Base-by-base conservation (phyloP, 2,113 vertebrate genomes). In the Thomomys bottae region DNA sequence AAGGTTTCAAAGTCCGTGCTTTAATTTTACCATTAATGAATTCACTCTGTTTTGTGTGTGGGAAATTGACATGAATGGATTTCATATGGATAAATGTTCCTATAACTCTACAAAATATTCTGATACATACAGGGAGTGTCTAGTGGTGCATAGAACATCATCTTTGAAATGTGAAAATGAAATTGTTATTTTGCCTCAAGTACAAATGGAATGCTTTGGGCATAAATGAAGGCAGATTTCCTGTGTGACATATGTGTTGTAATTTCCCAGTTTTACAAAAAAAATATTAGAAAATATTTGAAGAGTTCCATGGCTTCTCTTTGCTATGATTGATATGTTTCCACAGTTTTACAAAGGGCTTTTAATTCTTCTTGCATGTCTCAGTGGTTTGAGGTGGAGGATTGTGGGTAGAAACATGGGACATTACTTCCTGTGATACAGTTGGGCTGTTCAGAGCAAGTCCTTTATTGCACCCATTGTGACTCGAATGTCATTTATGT, bases 401-500 rank as follows among this genome's bases (percentile, higher is more conserved):
- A 20, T 3, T 67, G 21, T 70, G 20, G 9, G 0, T 59, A 2
- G 5, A 67, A 45, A 28, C 32, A 28, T n/a, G 17, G 67, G 14
- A 15, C 18, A 34, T 81, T 78, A 49, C 34, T 87, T 87, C 11
- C 49, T 63, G 12, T 84, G 40, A 67, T 61, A 28, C 8, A 63
- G 17, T 71, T 90, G 34, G 40, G 79, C 28, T 72, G n/a, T n/a
- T 6, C 63, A 40, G 12, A 89, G 40, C 42, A 49, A 71, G 38
- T 71, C 15, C 28, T 75, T 36, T 45, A n/a, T 84, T 84, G 32
- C 20, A 79, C 15, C 32, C 71, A n/a, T 38, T 76, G 0, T 87
- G 32, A 87, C 77, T 80, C 79, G 24, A 76, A 17, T 59, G 24
- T 7, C 57, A n/a, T 92, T 94, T 77, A 9, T 81, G 45, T 15